Evolutionary conservation across 2,797 vertebrate genomes (phyloP).

Genomic region (Mus minutoides): DNA sequence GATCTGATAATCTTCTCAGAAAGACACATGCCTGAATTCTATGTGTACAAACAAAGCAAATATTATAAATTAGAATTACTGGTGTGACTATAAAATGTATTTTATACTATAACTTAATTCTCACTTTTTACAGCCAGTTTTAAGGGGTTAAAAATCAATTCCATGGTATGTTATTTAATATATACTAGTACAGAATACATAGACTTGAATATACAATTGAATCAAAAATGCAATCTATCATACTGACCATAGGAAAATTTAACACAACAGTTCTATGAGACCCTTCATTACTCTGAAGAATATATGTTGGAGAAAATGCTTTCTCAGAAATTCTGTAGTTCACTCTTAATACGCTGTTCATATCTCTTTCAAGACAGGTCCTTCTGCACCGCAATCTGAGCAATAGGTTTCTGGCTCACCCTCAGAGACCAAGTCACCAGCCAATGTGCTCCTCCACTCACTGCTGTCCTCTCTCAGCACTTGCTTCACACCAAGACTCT

Average conservation of each 20-base stretch:
- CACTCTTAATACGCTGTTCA: not conserved
- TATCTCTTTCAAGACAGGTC: not conserved
- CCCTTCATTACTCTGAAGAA: not conserved
- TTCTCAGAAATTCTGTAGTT: not conserved
- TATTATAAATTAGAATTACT: constrained; percentile 1
- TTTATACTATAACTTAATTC: not conserved
- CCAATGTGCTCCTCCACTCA: not conserved
- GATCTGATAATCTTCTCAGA: not conserved
- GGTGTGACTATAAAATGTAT: not conserved
- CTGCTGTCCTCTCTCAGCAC: not conserved
- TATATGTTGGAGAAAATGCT: not conserved
- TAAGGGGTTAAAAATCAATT: not conserved
- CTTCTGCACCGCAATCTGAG: not conserved
- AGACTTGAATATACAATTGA: not conserved
- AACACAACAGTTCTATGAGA: not conserved
- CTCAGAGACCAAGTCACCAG: not conserved
- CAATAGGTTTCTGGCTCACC: not conserved
- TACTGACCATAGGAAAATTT: not conserved
- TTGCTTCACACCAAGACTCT: not conserved
- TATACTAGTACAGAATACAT: not conserved
- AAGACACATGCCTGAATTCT: not conserved
- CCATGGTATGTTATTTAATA: not conserved
- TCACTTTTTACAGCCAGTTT: not conserved
- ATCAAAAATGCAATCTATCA: not conserved
- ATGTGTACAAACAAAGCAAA: not conserved